Evolutionary conservation across 1,140 invertebrate species (phyloP).

Genomic region (Lasioglossum albipes): DNA sequence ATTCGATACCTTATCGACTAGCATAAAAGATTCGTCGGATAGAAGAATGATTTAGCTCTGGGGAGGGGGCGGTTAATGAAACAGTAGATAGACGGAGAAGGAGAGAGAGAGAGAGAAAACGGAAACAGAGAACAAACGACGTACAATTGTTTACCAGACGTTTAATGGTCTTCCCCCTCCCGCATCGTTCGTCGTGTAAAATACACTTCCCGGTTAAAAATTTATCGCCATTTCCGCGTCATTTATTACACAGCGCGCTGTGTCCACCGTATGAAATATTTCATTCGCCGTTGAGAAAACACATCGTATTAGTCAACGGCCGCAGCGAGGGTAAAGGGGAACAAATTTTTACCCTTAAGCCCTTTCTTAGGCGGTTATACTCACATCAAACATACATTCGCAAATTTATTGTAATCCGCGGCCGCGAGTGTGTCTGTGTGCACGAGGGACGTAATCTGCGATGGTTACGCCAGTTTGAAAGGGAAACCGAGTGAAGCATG

Average conservation of each 20-base stretch:
- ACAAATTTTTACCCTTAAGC: neutral
- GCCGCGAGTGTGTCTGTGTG: too few species aligned
- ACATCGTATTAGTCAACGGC: conserved; percentile 21
- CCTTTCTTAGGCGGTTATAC: neutral
- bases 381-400: neutral
- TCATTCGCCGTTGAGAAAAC: conserved; percentile 3
- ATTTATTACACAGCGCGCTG: neutral
- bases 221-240: conserved; percentile 14
- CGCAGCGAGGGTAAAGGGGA: neutral
- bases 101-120: neutral
- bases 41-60: neutral
- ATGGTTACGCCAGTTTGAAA: neutral
- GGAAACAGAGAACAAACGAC: neutral
- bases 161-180: neutral
- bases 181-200: neutral
- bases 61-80: neutral
- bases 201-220: neutral
- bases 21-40: conserved; percentile 11
- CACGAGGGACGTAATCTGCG: neutral
- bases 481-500: neutral
- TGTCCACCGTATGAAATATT: conserved; percentile 1
- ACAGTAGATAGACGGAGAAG: neutral
- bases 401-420: conserved; percentile 2
- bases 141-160: conserved; percentile 5
- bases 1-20: conserved; percentile 5